Evolutionary conservation across 1,140 invertebrate species (phyloP), one percentile per base, ranked within the genome.

Genomic region (Atta texana): DNA sequence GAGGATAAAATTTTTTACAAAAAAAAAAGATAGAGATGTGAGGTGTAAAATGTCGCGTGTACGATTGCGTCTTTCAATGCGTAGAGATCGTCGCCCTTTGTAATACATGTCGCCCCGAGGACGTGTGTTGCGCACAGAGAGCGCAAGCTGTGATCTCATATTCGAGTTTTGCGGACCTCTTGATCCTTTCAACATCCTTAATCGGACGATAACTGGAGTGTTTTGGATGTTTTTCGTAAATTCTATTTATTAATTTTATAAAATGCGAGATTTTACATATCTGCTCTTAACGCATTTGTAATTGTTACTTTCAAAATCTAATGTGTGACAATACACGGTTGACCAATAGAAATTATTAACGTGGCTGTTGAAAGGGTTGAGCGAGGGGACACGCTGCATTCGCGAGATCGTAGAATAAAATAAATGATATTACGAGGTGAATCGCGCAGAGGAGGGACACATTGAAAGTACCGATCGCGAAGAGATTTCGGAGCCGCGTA

Each of bases 21-120:
- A 81, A 89, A 82, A 49, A 74, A 24, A n/a, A 18, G 39, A 78
- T 59, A 85, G 24, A 24, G 24, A 77, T 63, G 59, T 76, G 63
- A 87, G 18, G 53, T 75, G 61, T 76, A 84, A 71, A 86, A 71
- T 71, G 71, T 88, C 51, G 57, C 66, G 39, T 63, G 49, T 89
- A 89, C 72, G 84, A 85, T 76, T 90, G 59, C 85, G 85, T 89
- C 89, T 90, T 89, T 89, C 77, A 90, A 82, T 82, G 71, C 71
- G 88, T 89, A 87, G 66, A 51, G 39, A 51, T 53, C 85, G 85
- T 89, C 87, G 88, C 77, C 74, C 86, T 86, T 89, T 82, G 80
- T 77, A 89, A 88, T n/a, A 14, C 59, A 81, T 85, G 87, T 78
- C 87, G 66, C 66, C 71, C 53, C 81, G 80, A 61, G 31, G 31